Percentiles rank a stretch among this genome's conserved stretches.
Conservation (phyloP, 2,113 vertebrate species). For the Solea senegalensis region DNA sequence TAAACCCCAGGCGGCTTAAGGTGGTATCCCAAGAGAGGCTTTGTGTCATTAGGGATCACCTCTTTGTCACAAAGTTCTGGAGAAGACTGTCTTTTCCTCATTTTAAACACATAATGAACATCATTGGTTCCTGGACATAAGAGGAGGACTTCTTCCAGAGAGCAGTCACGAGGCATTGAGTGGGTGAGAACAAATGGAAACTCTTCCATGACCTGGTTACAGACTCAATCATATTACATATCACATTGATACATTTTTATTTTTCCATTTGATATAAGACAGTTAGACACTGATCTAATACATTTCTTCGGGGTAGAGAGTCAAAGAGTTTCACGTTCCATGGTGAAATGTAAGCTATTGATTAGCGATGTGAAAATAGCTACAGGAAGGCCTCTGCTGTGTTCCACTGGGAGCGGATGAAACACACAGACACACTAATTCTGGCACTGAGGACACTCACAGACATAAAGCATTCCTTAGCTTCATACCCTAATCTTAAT, state of each 20-base stretch:
- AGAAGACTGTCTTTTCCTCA: neutral
- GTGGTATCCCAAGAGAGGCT: conserved; percentile 8
- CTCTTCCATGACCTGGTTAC: neutral
- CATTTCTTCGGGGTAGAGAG: too few species aligned
- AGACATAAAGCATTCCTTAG: conserved; percentile 7
- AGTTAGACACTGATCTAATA: too few species aligned
- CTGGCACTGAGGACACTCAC: too few species aligned
- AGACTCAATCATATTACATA: neutral
- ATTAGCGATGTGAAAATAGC: conserved; percentile 21
- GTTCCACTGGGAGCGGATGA: conserved; percentile 7
- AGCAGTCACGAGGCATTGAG: neutral
- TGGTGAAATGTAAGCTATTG: conserved; percentile 38
- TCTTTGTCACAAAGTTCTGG: conserved; percentile 4
- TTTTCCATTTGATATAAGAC: neutral
- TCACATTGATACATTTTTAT: too few species aligned
- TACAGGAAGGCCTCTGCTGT: conserved; percentile 9
- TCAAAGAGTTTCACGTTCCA: neutral
- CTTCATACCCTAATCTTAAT: too few species aligned
- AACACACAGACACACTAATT: neutral
- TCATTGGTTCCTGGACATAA: neutral
- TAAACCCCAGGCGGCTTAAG: conserved; percentile 15
- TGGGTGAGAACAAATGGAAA: neutral
- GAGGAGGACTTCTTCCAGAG: neutral
- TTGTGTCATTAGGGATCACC: conserved; percentile 16
- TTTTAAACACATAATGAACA: neutral